These are phyloP conservation scores for Sterrhoptilus dennistouni DNA, from an alignment of 2,113 vertebrate species.

Conservation along the genomic window DNA sequence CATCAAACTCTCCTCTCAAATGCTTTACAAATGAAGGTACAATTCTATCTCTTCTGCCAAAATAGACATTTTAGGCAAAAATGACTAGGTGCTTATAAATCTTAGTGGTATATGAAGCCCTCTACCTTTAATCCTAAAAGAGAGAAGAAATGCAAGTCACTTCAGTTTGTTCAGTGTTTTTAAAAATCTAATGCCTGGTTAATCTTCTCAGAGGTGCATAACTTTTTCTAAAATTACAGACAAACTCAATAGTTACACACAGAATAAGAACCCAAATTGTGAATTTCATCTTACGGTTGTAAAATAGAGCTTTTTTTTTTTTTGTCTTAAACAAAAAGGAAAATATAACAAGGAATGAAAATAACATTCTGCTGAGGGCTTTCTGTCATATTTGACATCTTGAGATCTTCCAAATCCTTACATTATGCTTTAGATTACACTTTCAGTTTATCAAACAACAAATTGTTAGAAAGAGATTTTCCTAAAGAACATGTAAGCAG, in stretches of 20 bases:
- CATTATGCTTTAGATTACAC: background rate
- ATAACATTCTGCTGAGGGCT: background rate
- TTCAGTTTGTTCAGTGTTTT: background rate
- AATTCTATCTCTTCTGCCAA: background rate
- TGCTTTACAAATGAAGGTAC: background rate
- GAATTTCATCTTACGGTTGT: background rate
- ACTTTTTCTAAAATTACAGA: background rate
- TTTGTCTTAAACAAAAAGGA: background rate
- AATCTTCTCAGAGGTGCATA: background rate
- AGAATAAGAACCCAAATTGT: background rate
- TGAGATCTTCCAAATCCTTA: background rate
- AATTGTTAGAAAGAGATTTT: background rate
- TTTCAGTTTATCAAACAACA: background rate
- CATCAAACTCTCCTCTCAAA: background rate
- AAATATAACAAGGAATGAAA: background rate
- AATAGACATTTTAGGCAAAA: background rate
- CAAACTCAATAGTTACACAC: background rate
- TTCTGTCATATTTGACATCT: background rate
- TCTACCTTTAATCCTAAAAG: background rate
- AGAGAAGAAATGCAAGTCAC: background rate
- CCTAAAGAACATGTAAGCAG: background rate
- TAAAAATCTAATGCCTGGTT: background rate
- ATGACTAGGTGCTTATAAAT: fast-evolving
- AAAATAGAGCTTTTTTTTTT: background rate
- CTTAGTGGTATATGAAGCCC: background rate